phyloP scores from a whole-genome alignment of 1,140 invertebrate species.

The Cotesia typhae region DNA sequence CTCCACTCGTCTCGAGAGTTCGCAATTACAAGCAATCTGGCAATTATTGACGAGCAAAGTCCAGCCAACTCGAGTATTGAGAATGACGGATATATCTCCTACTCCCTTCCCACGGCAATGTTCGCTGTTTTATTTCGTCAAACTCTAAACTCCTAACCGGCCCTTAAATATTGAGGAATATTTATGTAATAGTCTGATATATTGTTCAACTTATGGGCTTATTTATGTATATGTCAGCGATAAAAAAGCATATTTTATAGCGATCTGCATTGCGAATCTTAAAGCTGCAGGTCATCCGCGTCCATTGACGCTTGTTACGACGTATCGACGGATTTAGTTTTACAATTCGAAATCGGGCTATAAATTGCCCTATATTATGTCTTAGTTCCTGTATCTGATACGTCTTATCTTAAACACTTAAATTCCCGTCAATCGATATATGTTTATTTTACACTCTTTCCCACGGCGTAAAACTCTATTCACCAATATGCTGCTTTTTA shows the following conservation, averaged over 20 bases:
- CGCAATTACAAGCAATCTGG: slow-evolving; percentile 62
- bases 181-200: background rate
- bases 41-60: slow-evolving; percentile 55
- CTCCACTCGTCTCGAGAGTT: slow-evolving; percentile 55
- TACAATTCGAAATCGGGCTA: slow-evolving; percentile 5
- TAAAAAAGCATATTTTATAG: too few relatives aligned
- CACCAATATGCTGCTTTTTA: too few relatives aligned
- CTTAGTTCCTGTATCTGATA: background rate
- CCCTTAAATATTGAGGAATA: background rate
- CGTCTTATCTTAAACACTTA: slow-evolving; percentile 10
- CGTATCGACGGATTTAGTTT: slow-evolving; percentile 17
- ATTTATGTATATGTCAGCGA: too few relatives aligned
- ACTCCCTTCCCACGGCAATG: slow-evolving; percentile 39
- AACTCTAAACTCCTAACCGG: background rate
- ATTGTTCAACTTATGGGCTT: too few relatives aligned
- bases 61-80: slow-evolving; percentile 33
- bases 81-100: slow-evolving; percentile 11
- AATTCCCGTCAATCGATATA: too few relatives aligned
- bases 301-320: background rate
- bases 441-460: too few relatives aligned
- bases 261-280: too few relatives aligned
- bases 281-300: slow-evolving; percentile 3
- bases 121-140: slow-evolving; percentile 12
- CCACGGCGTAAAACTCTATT: too few relatives aligned
- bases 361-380: slow-evolving; percentile 16